Conservation (phyloP, 1,140 invertebrate species). For the Pygmarrhopalites habei region DNA sequence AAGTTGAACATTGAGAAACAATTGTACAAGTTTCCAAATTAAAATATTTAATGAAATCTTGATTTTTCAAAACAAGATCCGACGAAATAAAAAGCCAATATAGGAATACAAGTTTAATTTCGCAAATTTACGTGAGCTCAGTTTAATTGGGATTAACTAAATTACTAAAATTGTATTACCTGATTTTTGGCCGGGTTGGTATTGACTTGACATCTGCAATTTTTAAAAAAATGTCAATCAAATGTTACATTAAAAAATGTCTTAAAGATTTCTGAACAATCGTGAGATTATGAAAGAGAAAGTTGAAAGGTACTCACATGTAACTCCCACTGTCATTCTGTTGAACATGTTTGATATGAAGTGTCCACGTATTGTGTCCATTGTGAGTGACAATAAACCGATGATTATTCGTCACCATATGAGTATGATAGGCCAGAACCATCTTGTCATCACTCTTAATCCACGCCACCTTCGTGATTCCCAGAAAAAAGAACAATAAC, state of each 20-base stretch:
- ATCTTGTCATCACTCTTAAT: conserved; percentile 83
- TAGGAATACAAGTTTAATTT: too few species aligned
- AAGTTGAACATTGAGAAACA: too few species aligned
- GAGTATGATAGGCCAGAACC: conserved; percentile 79
- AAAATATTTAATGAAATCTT: too few species aligned
- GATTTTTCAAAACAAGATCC: too few species aligned
- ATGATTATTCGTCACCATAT: conserved; percentile 79
- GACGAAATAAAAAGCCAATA: too few species aligned
- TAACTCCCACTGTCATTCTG: conserved; percentile 79
- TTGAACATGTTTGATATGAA: conserved; percentile 78
- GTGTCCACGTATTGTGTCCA: conserved; percentile 83
- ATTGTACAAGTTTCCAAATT: too few species aligned
- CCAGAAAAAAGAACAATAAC: neutral
- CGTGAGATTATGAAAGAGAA: too few species aligned
- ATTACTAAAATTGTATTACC: conserved; percentile 49
- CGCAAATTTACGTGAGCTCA: too few species aligned
- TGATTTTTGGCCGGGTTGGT: conserved; percentile 83
- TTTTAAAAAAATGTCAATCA: neutral
- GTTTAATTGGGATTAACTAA: too few species aligned
- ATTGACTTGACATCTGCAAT: conserved; percentile 67
- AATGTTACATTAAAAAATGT: too few species aligned
- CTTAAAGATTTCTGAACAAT: too few species aligned
- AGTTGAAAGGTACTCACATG: too few species aligned
- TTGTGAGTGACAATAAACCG: conserved; percentile 76
- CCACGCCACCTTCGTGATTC: conserved; percentile 69